phyloP scores from a whole-genome alignment of 2,113 vertebrate species.

The Lophotis ruficrista region DNA sequence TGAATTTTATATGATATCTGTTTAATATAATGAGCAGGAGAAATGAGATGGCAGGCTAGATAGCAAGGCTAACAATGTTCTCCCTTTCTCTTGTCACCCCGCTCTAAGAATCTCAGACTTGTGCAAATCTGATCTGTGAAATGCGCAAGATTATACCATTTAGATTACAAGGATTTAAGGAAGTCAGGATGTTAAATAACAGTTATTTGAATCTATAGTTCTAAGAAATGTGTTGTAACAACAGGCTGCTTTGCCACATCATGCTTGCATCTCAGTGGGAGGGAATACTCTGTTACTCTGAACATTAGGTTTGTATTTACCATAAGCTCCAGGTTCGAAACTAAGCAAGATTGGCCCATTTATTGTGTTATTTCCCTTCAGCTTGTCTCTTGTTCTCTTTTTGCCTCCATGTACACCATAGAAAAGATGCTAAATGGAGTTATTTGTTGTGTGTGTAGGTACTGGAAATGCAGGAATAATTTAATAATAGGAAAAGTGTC shows the following conservation, averaged over 20 bases:
- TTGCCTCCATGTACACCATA: neutral
- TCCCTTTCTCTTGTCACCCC: neutral
- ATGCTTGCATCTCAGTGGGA: neutral
- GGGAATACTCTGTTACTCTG: neutral
- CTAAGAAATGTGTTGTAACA: neutral
- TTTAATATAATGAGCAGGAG: rapidly evolving
- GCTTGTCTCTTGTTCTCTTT: neutral
- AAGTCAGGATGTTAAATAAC: neutral
- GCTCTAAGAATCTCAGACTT: neutral
- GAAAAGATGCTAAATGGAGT: neutral
- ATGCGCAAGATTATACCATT: neutral
- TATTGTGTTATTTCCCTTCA: neutral
- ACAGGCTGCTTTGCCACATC: neutral
- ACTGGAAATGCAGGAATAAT: neutral
- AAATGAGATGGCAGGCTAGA: neutral
- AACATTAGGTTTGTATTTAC: neutral
- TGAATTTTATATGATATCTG: neutral
- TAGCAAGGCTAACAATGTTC: neutral
- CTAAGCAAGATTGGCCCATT: neutral
- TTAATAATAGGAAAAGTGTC: neutral
- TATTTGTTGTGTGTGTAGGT: neutral
- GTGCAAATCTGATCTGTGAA: neutral
- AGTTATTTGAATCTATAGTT: neutral
- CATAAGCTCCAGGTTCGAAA: neutral
- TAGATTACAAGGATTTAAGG: neutral